A percentile compares a stretch with the other conserved stretches of the same genome.
Evolutionary conservation across 2,888 invertebrate species (phyloP).

Genomic region (Aphrophora alni): DNA sequence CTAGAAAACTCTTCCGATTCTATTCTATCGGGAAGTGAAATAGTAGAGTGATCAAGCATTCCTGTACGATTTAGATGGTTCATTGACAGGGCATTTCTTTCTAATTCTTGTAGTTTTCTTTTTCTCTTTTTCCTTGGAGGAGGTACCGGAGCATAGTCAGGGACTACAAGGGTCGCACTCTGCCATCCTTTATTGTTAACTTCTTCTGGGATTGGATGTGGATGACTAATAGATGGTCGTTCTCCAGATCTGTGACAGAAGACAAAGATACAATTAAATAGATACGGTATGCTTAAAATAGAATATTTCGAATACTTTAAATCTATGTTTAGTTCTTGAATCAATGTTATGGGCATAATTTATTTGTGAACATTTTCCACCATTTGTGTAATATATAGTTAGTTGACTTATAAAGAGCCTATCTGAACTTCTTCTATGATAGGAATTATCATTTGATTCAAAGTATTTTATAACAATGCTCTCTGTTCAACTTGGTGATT

Average conservation of each 20-base stretch:
- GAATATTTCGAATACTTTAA: too few relatives aligned
- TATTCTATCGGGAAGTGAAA: slow-evolving; percentile 18
- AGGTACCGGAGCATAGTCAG: slow-evolving; percentile 22
- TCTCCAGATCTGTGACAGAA: slow-evolving; percentile 1
- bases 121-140: slow-evolving; percentile 34
- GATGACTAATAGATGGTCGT: slow-evolving; percentile 24
- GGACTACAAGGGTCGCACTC: slow-evolving; percentile 24
- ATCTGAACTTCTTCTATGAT: too few relatives aligned
- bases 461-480: too few relatives aligned
- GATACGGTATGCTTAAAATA: too few relatives aligned
- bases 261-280: too few relatives aligned
- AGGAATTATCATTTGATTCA: too few relatives aligned
- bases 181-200: slow-evolving; percentile 25
- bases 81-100: slow-evolving; percentile 22
- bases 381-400: too few relatives aligned
- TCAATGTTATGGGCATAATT: too few relatives aligned
- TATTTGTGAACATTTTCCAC: too few relatives aligned
- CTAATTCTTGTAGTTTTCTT: background rate
- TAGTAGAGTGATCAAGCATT: background rate
- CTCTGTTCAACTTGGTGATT: too few relatives aligned
- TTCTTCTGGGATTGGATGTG: slow-evolving; percentile 12
- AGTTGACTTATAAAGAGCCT: too few relatives aligned
- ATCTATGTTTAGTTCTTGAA: too few relatives aligned
- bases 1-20: background rate
- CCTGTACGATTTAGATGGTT: slow-evolving; percentile 17